phyloP scores from a whole-genome alignment of 2,888 invertebrate genomes.

The Agriotes lineatus region DNA sequence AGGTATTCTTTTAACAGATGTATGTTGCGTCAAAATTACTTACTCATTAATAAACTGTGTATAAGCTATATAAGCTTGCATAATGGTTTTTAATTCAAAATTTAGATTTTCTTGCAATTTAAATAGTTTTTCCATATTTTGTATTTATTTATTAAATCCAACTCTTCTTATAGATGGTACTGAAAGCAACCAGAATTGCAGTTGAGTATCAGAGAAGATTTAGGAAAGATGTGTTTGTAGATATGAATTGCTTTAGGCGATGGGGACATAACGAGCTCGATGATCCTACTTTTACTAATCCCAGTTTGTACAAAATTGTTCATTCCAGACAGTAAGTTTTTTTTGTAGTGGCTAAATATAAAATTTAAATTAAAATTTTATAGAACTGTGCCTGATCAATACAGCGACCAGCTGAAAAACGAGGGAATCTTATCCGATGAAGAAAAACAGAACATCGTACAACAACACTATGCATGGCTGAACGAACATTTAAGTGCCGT shows the following conservation, averaged over 20 bases:
- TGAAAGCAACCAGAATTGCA: slow-evolving; percentile 86
- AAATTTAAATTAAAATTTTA: too few relatives aligned
- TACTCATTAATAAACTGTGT: too few relatives aligned
- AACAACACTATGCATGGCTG: slow-evolving; percentile 76
- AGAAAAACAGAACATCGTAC: slow-evolving; percentile 70
- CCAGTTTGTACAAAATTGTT: slow-evolving; percentile 85
- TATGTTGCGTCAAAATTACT: too few relatives aligned
- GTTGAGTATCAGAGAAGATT: slow-evolving; percentile 90
- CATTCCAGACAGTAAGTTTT: slow-evolving; percentile 76
- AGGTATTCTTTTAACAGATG: too few relatives aligned
- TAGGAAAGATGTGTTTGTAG: slow-evolving; percentile 92
- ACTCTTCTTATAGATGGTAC: slow-evolving; percentile 81
- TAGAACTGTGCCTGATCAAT: slow-evolving; percentile 87
- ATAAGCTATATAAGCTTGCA: too few relatives aligned
- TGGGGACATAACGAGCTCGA: slow-evolving; percentile 99
- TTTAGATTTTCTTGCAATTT: too few relatives aligned
- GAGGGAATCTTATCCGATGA: slow-evolving; percentile 73
- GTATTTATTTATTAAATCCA: too few relatives aligned
- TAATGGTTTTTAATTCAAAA: too few relatives aligned
- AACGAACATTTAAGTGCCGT: slow-evolving; percentile 75
- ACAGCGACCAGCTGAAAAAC: slow-evolving; percentile 75
- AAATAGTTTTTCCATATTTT: too few relatives aligned
- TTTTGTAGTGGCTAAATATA: too few relatives aligned
- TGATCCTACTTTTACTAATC: slow-evolving; percentile 98
- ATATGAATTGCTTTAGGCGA: slow-evolving; percentile 91